Evolutionary conservation across 2,888 invertebrate species (phyloP), one percentile per base, ranked within the genome.

Genomic region (Cataglyphis rosenhaueri): DNA sequence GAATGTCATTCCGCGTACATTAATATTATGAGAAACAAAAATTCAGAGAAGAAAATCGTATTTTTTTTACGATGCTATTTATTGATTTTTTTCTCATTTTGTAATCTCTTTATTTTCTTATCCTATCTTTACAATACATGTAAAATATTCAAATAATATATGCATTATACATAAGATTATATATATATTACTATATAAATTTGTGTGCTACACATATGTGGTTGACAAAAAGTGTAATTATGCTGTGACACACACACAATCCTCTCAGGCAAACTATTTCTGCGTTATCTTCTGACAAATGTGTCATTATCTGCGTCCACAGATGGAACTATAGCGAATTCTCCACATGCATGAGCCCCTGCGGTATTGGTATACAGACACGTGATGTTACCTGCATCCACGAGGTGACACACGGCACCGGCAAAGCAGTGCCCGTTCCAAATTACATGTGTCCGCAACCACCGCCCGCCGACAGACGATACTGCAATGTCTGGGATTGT

Each of bases 371-470:
- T 0, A 97, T 98, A 87, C 98, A 98, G 95, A 98, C 97, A 0
- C 96, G 99, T 84, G 98, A 98, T 94, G 99, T 99, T 74, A 97
- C 96, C 75, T 98, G 98, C 93, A 97, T 98, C 89, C 98, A 98
- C 91, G 97, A 97, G 95, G 98, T 98, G 71, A 98, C 98, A 0
- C 96, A 98, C 70, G 98, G 98, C 1, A 97, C 97, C 18, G 97
- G 97, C 55, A 98, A 98, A 93, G 98, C 98, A 0, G 97, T 99
- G 86, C 97, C 98, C 12, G 98, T 99, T n/a, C 98, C 99, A 0
- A 98, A 98, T 95, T 97, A 97, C 93, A 97, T 98, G 97, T 98
- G 99, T 92, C 98, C 98, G 0, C 97, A 98, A 92, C 98, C 98
- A 0, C 97, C 97, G 0, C 99, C 99, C 0, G 97, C 97, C 0